A percentile compares a stretch with the other conserved stretches of the same genome.
Evolutionary conservation across 2,113 vertebrate species (phyloP).

Genomic region (Epinephelus lanceolatus): DNA sequence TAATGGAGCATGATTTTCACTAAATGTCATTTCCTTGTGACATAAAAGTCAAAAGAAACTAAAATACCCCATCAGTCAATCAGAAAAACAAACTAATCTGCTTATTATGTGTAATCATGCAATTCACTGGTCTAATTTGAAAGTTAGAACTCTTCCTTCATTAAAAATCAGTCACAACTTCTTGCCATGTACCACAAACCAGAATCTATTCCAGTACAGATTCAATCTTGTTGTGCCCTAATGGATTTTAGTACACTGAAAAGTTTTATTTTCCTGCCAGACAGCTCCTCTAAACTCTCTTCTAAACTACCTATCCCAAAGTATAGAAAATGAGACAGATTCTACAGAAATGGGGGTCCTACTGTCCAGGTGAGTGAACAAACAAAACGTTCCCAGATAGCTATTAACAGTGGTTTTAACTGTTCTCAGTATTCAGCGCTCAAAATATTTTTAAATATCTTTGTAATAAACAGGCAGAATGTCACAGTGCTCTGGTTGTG

Average conservation of each 20-base stretch:
- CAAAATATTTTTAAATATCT: background rate
- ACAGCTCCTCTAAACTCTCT: background rate
- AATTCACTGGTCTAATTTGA: background rate
- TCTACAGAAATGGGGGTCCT: background rate
- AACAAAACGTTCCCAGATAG: background rate
- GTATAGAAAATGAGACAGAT: background rate
- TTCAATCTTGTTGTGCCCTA: background rate
- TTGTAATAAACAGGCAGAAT: background rate
- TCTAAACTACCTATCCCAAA: background rate
- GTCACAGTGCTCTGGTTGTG: background rate
- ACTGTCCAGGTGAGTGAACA: background rate
- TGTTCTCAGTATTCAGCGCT: background rate
- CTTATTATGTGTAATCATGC: background rate
- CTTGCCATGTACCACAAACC: background rate
- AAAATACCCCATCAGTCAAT: background rate
- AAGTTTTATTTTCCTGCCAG: conserved; percentile 13
- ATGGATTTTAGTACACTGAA: background rate
- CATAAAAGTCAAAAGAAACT: background rate
- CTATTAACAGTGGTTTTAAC: background rate
- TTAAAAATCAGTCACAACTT: background rate
- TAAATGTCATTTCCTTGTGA: background rate
- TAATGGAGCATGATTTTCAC: background rate
- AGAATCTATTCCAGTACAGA: background rate
- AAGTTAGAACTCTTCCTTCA: background rate
- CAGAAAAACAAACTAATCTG: background rate